Evolutionary conservation across 2,888 invertebrate genomes (phyloP).

Genomic region (Argyresthia goedartella): DNA sequence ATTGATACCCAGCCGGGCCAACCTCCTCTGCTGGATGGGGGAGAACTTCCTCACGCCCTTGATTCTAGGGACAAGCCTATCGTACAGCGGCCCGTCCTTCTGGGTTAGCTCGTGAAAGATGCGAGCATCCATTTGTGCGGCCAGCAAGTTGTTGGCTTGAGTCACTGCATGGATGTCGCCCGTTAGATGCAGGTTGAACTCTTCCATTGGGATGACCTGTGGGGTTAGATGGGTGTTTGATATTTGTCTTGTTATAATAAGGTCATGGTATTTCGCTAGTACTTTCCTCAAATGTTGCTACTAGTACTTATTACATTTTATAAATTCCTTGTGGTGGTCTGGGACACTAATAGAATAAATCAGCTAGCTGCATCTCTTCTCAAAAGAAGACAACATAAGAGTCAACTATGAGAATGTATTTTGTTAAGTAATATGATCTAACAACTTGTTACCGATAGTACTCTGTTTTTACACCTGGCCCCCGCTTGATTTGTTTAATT

Average conservation of each 20-base stretch:
- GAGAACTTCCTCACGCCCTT: slow-evolving; percentile 89
- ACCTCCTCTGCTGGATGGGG: slow-evolving; percentile 83
- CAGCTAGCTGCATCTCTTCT: no score
- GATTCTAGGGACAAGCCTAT: slow-evolving; percentile 87
- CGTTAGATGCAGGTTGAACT: slow-evolving; percentile 97
- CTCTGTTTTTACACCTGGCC: no score
- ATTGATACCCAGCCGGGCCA: slow-evolving; percentile 81
- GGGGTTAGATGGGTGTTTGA: no score
- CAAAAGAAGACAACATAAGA: no score
- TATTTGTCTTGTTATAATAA: background rate
- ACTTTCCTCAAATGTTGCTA: no score
- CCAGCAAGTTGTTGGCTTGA: slow-evolving; percentile 97
- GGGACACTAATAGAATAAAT: no score
- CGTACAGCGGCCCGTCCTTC: slow-evolving; percentile 85
- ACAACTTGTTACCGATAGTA: no score
- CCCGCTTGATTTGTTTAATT: no score
- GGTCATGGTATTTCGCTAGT: no score
- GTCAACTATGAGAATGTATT: no score
- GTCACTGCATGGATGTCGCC: slow-evolving; percentile 99
- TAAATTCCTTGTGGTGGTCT: no score
- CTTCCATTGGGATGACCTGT: slow-evolving; percentile 98
- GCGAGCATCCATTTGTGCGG: slow-evolving; percentile 96
- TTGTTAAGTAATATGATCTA: no score
- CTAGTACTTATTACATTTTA: background rate
- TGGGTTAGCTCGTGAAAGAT: slow-evolving; percentile 98